These are phyloP conservation scores for human DNA, from an alignment of 2,113 vertebrate species.

Conservation along the genomic window GRCh38 chr5:84165001-84165500, in stretches of 20 bases:
- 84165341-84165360: not conserved
- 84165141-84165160: not conserved
- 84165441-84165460: not conserved
- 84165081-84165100: not conserved
- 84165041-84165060: not conserved
- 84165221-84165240: not conserved
- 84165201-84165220: not conserved
- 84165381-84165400: not conserved
- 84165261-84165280: not conserved
- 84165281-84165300: not conserved
- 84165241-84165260: not conserved
- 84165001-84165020: rapidly evolving
- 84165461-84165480: not conserved
- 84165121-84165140: not conserved
- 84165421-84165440: not conserved
- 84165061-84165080: not conserved
- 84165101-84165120: not conserved
- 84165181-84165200: not conserved
- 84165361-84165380: not conserved
- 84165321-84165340: not conserved
- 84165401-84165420: not conserved
- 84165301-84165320: not conserved
- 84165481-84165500: not conserved
- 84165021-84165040: not conserved
- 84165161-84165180: not conserved